Base-by-base conservation (phyloP, 2,888 invertebrate genomes). In the Zaprionus obscuricornis region DNA sequence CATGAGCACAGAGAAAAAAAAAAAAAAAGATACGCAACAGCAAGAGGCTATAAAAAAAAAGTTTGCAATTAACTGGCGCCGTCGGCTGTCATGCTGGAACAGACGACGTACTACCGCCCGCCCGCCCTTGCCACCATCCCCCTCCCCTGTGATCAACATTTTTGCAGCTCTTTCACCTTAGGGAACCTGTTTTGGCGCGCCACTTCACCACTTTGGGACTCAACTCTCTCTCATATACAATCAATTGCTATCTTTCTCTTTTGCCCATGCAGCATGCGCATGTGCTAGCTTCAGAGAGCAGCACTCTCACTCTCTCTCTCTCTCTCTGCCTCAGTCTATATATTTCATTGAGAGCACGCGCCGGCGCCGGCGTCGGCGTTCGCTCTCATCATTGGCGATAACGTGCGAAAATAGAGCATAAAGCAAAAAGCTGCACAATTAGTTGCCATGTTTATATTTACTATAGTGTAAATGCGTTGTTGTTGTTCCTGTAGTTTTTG, bases 11-110 rank as follows among this genome's bases (percentile, higher is more conserved):
- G 40, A 46, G 47, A 56, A 42, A 36, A 36, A 39, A 37, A 46
- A 58, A 54, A 20, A 36, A 55, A 57, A 58, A 71, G 56, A 72
- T 71, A 52, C 55, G 50, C 62, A 66, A 62, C 59, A 46, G 46
- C 18, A 33, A 55, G 58, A 60, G 57, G 49, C 79, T 69, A 73
- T 75, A 65, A 49, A 64, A 62, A 78, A 68, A 74, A 73, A 71
- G 65, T 78, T 81, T 81, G 81, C 85, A 85, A 81, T 81, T 81
- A 81, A 85, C 81, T 81, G 81, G 81, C 81, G 81, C 81, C 81
- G 85, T 69, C 64, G 85, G 70, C 73, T 78, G 65, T 79, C 77
- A 79, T 79, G 76, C 73, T 72, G 83, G 73, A 75, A 69, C 79
- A 69, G 66, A 79, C 72, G 57, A 31, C n/a, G n/a, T n/a, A n/a